Evolutionary conservation across 92 coral and sea anemone species (phyloP).

Genomic region (Heliopora coerulea): DNA sequence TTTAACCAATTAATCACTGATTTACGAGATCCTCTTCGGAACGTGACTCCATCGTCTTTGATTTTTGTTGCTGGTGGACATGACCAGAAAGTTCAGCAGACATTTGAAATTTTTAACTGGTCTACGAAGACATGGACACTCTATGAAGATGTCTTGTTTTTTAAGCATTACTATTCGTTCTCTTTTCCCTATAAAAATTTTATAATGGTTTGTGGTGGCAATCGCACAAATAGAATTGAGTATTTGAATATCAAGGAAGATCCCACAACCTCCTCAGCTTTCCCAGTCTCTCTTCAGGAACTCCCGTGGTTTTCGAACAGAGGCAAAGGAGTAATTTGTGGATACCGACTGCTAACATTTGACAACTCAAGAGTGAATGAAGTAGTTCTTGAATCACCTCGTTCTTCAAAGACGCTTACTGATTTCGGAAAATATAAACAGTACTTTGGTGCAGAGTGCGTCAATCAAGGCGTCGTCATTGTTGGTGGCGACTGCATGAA

Average conservation of each 20-base stretch:
- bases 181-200: background rate
- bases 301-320: no score
- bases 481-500: background rate
- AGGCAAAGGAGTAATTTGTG: background rate
- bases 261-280: background rate
- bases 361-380: no score
- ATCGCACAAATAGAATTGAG: background rate
- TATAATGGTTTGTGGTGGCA: constrained; percentile 22
- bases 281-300: background rate
- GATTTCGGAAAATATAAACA: no score
- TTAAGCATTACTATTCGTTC: background rate
- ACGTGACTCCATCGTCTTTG: no score
- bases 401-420: no score
- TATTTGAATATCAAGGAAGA: background rate
- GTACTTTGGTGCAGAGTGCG: background rate
- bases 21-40: background rate
- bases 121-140: constrained; percentile 15
- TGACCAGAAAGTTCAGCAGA: background rate
- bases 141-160: constrained; percentile 1
- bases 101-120: constrained; percentile 27
- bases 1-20: background rate
- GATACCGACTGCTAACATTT: constrained; percentile 16
- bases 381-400: no score
- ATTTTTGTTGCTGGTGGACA: no score
- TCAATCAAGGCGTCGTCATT: background rate